phyloP scores from a whole-genome alignment of 2,797 vertebrate genomes.

The Spondyliosoma cantharus region DNA sequence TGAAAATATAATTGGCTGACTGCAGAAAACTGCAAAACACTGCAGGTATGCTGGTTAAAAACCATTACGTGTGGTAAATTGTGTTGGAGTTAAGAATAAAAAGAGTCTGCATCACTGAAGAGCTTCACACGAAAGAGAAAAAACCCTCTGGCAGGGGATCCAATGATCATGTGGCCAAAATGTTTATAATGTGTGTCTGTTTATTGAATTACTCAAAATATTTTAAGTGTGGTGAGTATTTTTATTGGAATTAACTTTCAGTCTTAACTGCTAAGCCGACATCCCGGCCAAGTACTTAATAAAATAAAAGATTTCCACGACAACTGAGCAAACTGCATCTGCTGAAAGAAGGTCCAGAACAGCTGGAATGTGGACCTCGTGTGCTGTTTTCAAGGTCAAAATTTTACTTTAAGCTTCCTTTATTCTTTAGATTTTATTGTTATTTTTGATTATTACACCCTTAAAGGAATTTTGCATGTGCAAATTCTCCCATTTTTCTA shows the following conservation, averaged over 20 bases:
- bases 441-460: neutral
- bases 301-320: neutral
- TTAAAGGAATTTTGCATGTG: neutral
- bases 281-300: neutral
- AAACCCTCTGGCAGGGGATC: neutral
- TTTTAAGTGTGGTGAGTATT: neutral
- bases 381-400: neutral
- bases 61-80: neutral
- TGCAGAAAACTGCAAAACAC: slow-evolving; percentile 1
- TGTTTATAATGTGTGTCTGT: neutral
- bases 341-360: neutral
- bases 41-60: neutral
- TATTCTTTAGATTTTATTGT: neutral
- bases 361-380: neutral
- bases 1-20: neutral
- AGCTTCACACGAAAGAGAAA: neutral
- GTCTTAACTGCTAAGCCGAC: neutral
- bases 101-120: neutral
- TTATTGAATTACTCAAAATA: neutral
- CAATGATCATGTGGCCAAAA: neutral
- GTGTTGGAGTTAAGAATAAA: slow-evolving; percentile 4
- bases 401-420: rapidly evolving
- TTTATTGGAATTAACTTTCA: neutral
- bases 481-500: neutral
- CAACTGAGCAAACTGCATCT: neutral